Percentiles rank a stretch among this genome's conserved stretches.
phyloP scores from a whole-genome alignment of 2,888 invertebrate genomes.

The Drosophila koepferae region DNA sequence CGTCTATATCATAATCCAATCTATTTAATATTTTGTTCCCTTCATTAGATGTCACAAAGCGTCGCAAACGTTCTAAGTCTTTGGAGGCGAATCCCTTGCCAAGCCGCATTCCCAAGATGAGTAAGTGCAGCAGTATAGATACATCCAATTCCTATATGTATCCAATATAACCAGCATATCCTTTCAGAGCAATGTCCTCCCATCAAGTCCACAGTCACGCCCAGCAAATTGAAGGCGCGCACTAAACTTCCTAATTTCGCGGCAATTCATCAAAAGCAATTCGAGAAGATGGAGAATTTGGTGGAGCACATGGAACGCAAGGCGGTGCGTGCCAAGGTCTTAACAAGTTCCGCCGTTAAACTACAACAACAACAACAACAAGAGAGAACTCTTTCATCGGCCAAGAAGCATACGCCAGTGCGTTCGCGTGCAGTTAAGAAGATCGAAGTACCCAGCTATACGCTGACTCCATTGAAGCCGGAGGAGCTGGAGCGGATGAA shows the following conservation, averaged over 20 bases:
- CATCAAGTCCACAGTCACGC: conserved; percentile 31
- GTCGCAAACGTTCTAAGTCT: conserved; percentile 82
- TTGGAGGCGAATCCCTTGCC: conserved; percentile 59
- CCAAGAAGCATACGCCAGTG: conserved; percentile 21
- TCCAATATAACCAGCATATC: background rate
- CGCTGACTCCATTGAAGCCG: conserved; percentile 1
- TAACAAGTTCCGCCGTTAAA: conserved; percentile 70
- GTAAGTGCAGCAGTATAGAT: conserved; percentile 53
- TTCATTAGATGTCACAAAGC: conserved; percentile 73
- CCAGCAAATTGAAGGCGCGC: conserved; percentile 73
- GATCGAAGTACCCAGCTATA: conserved; percentile 52
- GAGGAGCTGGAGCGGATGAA: conserved; percentile 13
- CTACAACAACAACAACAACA: conserved; percentile 34
- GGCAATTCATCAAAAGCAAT: conserved; percentile 88
- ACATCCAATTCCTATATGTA: background rate
- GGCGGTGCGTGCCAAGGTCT: conserved; percentile 82
- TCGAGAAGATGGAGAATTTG: conserved; percentile 89
- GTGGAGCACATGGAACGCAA: conserved; percentile 87
- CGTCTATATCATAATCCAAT: background rate
- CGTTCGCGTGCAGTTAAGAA: conserved; percentile 54
- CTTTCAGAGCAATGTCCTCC: conserved; percentile 28
- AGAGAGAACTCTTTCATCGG: conserved; percentile 5
- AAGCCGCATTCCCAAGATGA: conserved; percentile 61
- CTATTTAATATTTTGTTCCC: background rate
- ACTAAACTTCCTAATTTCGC: conserved; percentile 90